A percentile compares a stretch with the other conserved stretches of the same genome.
Evolutionary conservation across 2,113 vertebrate genomes (phyloP).

Genomic region (Pachycephala philippinensis): DNA sequence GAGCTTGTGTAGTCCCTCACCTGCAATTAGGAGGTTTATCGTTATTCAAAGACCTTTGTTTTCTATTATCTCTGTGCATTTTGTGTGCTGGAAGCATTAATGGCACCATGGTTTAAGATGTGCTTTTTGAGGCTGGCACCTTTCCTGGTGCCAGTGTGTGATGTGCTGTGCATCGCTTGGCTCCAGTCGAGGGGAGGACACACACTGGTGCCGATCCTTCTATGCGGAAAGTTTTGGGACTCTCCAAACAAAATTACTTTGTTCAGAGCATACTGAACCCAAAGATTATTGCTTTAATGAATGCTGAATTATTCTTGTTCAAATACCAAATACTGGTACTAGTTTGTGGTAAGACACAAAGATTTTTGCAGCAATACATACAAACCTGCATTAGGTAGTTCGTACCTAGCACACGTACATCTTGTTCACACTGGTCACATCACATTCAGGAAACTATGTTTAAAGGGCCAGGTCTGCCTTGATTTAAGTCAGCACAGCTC

Average conservation of each 20-base stretch:
- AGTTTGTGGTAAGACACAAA: not conserved
- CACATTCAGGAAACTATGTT: not conserved
- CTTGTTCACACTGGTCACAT: not conserved
- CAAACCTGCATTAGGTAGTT: not conserved
- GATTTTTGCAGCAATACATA: not conserved
- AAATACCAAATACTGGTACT: not conserved
- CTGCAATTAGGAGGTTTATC: not conserved
- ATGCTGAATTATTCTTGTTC: not conserved
- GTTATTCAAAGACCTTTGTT: not conserved
- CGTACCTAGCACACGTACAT: not conserved
- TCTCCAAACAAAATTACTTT: not conserved
- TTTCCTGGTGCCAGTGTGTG: not conserved
- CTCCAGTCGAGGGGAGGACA: not conserved
- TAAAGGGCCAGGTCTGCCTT: not conserved
- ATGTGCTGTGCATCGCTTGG: not conserved
- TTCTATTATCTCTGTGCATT: not conserved
- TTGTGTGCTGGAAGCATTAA: not conserved
- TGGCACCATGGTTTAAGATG: not conserved
- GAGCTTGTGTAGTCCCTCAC: not conserved
- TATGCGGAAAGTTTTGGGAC: not conserved
- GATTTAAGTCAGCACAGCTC: not conserved
- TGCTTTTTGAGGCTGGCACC: not conserved
- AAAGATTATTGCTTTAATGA: not conserved
- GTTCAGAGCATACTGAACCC: not conserved
- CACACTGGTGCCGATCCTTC: fast-evolving